Base-by-base conservation (phyloP, 92 coral and sea anemone genomes). In the Zoanthus gigantus region DNA sequence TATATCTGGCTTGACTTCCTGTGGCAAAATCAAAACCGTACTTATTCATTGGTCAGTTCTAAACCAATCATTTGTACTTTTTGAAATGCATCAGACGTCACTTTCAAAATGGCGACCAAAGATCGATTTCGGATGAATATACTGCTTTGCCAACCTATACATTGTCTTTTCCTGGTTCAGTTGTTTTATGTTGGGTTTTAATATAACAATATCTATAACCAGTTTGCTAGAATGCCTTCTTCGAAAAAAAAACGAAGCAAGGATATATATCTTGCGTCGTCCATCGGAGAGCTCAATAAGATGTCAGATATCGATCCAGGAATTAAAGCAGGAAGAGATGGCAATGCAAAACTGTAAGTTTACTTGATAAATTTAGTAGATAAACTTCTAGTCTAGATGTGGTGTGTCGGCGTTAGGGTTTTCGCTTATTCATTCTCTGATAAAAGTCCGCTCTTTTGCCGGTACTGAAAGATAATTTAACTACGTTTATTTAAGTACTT, bases 261-360 rank as follows among this genome's bases (percentile, higher is more conserved):
- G 86, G 98, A 93, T 32, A 84, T 96, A 14, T 58, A 91, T 76
- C 57, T 90, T 34, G 96, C 99, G 7, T 69, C 82, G 63, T 86
- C 74, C 72, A 68, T 96, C 15, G 93, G 90, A 16, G 94, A 93
- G 18, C 90, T 96, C 42, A 95, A 93, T 72, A 87, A 85, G 56
- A 48, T 93, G 79, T 94, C 98, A 11, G 94, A 37, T 37, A 37
- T 37, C 1, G 42, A 95, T 45, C 72, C 86, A 28, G 84, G 78
- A 29, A 61, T 83, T 18, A 81, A 88, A 29, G 77, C 81, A 1
- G 83, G 87, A 79, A 92, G 72, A 83, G 83, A 76, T 52, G 91
- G 92, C 32, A 96, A 90, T 67, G 92, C 96, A 2, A 65, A 77
- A 44, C 47, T 90, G 99, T 96, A 88, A 83, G 99, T 89, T 18